phyloP scores from a whole-genome alignment of 35 echinoderm and acorn worm species.

The Eucidaris tribuloides region DNA sequence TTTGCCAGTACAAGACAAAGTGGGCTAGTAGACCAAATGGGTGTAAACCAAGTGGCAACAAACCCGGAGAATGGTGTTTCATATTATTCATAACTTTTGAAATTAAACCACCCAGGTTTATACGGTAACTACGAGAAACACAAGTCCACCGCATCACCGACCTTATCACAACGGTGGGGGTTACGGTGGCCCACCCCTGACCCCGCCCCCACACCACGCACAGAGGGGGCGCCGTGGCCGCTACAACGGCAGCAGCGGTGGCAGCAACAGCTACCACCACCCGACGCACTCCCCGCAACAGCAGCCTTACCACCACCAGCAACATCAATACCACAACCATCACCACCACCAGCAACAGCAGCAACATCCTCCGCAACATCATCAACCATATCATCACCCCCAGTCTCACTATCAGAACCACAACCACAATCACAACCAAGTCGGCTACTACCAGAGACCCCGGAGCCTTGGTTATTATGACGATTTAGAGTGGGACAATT shows the following conservation, averaged over 20 bases:
- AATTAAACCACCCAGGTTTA: constrained; percentile 13
- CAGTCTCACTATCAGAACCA: constrained; percentile 20
- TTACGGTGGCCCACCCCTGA: not conserved
- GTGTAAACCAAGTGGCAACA: too few relatives aligned
- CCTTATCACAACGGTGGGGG: constrained; percentile 27
- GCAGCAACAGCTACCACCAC: constrained; percentile 11
- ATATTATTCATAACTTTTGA: too few relatives aligned
- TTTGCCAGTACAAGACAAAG: too few relatives aligned
- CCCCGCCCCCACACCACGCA: not conserved
- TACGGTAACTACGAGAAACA: constrained; percentile 9
- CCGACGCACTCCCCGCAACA: not conserved
- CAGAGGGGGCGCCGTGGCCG: not conserved
- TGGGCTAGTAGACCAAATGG: too few relatives aligned
- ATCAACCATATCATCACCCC: constrained; percentile 4
- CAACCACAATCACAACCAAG: not conserved
- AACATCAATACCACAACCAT: not conserved
- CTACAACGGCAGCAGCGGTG: too few relatives aligned
- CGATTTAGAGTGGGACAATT: constrained; percentile 99
- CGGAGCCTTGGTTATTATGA: not conserved
- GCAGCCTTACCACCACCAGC: not conserved
- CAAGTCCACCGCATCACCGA: constrained; percentile 20
- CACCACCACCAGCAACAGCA: constrained; percentile 2
- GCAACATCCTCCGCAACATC: not conserved
- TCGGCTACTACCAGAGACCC: not conserved
- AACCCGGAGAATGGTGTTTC: too few relatives aligned